A percentile compares a stretch with the other conserved stretches of the same genome.
Conservation (phyloP, 1,140 invertebrate species). For the Heliothis subflexa region DNA sequence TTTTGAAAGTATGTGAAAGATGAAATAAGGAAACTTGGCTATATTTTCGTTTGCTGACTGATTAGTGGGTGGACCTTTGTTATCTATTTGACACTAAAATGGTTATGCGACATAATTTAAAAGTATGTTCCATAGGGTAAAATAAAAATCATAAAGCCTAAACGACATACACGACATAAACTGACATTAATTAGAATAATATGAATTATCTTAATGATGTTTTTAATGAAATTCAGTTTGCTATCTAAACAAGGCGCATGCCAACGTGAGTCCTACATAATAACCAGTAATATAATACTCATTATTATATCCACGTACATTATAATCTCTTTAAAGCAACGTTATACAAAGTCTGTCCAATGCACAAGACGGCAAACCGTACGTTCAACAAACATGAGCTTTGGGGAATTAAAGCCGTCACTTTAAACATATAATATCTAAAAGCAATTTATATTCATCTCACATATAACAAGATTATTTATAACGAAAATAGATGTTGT, state of each 20-base stretch:
- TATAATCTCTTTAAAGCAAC: background rate
- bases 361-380: background rate
- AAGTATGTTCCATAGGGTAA: background rate
- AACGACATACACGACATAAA: too few species aligned
- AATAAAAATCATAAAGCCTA: background rate
- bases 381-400: slow-evolving; percentile 12
- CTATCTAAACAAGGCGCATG: background rate
- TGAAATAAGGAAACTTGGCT: background rate
- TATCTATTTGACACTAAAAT: background rate
- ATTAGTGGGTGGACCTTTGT: background rate
- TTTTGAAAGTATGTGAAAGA: slow-evolving; percentile 6
- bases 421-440: slow-evolving; percentile 19
- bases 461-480: background rate
- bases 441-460: slow-evolving; percentile 22
- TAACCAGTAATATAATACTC: slow-evolving; percentile 19
- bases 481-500: slow-evolving; percentile 14
- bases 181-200: too few species aligned
- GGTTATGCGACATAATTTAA: too few species aligned
- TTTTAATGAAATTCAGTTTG: background rate
- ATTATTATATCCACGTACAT: background rate
- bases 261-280: background rate
- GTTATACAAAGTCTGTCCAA: background rate
- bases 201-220: background rate
- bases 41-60: background rate
- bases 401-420: slow-evolving; percentile 22